Base-by-base conservation (phyloP, 1,140 invertebrate genomes). In the Pinna nobilis region DNA sequence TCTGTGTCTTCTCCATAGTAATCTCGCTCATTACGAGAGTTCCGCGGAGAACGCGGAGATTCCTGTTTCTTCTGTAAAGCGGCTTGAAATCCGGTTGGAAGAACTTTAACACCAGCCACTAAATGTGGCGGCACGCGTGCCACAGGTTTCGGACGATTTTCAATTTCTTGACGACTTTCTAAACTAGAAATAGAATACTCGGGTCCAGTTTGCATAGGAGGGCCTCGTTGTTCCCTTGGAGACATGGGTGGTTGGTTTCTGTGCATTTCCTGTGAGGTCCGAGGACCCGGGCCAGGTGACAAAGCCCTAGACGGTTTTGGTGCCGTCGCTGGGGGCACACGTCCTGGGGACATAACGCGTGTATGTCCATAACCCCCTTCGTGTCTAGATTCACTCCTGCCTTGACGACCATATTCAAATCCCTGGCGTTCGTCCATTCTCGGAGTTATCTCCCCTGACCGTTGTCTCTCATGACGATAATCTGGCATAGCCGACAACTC, bases 121-220 rank as follows among this genome's bases (percentile, higher is more conserved):
- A 81, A 60, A 49, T 84, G 81, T 18, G 83, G 83, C 0, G 81
- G 83, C 0, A 84, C 83, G 50, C 82, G 82, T 9, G 83, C 83
- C 20, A 84, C 76, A 11, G 82, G 82, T 49, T 80, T 82, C n/a
- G 47, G 49, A 13, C 37, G 55, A 13, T 51, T 32, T 6, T 76
- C 66, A 11, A 78, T 68, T 47, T 71, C 61, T 18, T 57, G 61
- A 57, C 81, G 33, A 41, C 79, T 82, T 55, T 84, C 82, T 11
- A 76, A 53, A 61, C 82, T 84, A 20, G 82, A 84, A 11, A 73
- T 60, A n/a, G 82, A 84, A 28, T 70, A 82, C 6, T 70, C 73
- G 9, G 80, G 82, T n/a, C 77, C 77, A n/a, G 25, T 15, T 25
- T 59, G 49, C 3, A 28, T 35, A 1, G 39, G 55, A 15, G 50